phyloP scores from a whole-genome alignment of 2,113 vertebrate species.

The Entomyzon cyanotis region DNA sequence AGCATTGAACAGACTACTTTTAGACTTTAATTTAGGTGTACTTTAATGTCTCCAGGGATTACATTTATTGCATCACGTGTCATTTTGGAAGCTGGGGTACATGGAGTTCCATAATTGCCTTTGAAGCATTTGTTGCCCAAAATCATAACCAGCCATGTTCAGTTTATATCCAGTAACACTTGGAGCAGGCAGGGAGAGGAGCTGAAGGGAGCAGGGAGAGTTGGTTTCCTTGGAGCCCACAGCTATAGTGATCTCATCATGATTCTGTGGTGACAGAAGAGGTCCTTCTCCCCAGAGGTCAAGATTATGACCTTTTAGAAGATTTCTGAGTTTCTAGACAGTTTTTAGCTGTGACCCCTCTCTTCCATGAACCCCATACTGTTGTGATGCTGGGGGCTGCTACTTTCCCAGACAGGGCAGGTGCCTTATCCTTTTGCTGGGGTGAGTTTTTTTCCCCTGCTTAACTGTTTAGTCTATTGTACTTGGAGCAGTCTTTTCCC shows the following conservation, averaged over 20 bases:
- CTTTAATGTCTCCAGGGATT: background rate
- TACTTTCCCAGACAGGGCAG: background rate
- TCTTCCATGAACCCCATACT: background rate
- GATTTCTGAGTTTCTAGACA: background rate
- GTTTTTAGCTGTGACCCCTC: background rate
- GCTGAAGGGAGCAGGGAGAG: fast-evolving
- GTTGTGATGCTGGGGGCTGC: background rate
- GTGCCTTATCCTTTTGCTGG: background rate
- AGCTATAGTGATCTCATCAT: background rate
- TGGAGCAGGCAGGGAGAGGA: background rate
- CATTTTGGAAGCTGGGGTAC: background rate
- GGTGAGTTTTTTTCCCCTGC: background rate
- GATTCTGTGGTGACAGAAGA: background rate
- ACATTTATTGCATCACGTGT: background rate
- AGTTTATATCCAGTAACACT: background rate
- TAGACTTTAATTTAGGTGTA: background rate
- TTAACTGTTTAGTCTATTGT: constrained; percentile 10
- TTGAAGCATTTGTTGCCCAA: background rate
- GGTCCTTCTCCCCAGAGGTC: background rate
- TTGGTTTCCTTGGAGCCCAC: background rate
- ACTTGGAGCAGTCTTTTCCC: background rate
- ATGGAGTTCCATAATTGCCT: background rate
- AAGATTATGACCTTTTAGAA: background rate
- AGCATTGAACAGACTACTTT: background rate
- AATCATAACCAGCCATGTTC: background rate